These are phyloP conservation scores for Desmodus rotundus DNA, from an alignment of 2,113 vertebrate species.

Conservation along the genomic window DNA sequence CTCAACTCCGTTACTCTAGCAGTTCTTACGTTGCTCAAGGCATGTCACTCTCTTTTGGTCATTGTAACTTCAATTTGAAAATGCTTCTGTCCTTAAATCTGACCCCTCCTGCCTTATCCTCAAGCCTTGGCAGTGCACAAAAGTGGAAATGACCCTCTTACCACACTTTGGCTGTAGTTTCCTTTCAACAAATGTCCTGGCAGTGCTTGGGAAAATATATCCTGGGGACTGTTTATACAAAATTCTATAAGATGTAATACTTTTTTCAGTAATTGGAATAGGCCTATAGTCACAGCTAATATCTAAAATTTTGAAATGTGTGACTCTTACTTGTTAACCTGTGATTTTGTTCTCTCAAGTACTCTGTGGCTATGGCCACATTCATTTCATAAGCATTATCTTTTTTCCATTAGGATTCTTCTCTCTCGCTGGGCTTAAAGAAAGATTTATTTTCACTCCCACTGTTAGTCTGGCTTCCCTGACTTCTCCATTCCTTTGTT, in stretches of 20 bases:
- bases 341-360: conserved; percentile 46
- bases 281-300: conserved; percentile 35
- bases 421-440: conserved; percentile 52
- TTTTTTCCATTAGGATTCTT: conserved; percentile 46
- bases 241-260: conserved; percentile 28
- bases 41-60: conserved; percentile 20
- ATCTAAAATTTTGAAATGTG: conserved; percentile 52
- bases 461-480: conserved; percentile 43
- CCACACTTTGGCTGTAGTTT: background rate
- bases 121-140: background rate
- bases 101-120: background rate
- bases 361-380: background rate
- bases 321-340: conserved; percentile 67
- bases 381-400: conserved; percentile 48
- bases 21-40: conserved; percentile 19
- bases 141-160: conserved; percentile 48
- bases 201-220: conserved; percentile 48
- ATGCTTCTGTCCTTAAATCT: conserved; percentile 37
- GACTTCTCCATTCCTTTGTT: conserved; percentile 59
- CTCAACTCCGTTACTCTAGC: background rate
- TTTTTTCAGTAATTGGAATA: conserved; percentile 56
- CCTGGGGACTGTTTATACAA: conserved; percentile 66
- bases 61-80: conserved; percentile 45
- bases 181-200: conserved; percentile 40
- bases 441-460: conserved; percentile 54